Conservation (phyloP, 2,888 invertebrate species). For the Drosophila parthenogenetica region DNA sequence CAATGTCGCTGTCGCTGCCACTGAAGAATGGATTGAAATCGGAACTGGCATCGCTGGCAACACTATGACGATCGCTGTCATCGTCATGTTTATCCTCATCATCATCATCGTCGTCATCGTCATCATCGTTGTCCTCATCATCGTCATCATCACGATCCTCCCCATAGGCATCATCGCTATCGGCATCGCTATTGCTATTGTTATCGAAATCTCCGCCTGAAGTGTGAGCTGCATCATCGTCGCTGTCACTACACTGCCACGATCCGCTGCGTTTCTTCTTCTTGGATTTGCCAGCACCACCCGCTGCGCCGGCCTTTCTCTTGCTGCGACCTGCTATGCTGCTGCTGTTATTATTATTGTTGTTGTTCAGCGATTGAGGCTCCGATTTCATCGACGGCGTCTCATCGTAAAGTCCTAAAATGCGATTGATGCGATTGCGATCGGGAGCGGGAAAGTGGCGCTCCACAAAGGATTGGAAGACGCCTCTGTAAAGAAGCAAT, state of each 20-base stretch:
- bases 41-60: constrained; percentile 87
- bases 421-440: constrained; percentile 91
- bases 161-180: constrained; percentile 51
- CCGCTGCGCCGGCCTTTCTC: constrained; percentile 72
- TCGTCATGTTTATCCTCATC: constrained; percentile 69
- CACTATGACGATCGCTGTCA: constrained; percentile 77
- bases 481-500: constrained; percentile 91
- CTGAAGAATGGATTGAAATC: constrained; percentile 97
- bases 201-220: constrained; percentile 27
- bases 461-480: constrained; percentile 97
- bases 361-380: constrained; percentile 38
- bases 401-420: constrained; percentile 88
- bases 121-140: constrained; percentile 40
- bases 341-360: constrained; percentile 13
- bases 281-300: constrained; percentile 38
- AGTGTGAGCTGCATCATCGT: constrained; percentile 47
- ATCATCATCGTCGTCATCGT: constrained; percentile 28
- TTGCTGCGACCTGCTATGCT: constrained; percentile 53
- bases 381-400: constrained; percentile 38
- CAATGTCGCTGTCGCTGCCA: constrained; percentile 92
- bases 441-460: constrained; percentile 99
- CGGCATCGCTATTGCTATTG: constrained; percentile 50
- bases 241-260: constrained; percentile 82
- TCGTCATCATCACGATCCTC: constrained; percentile 21
- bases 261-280: constrained; percentile 86